Base-by-base conservation (phyloP, 2,113 vertebrate species). In the Daubentonia madagascariensis region DNA sequence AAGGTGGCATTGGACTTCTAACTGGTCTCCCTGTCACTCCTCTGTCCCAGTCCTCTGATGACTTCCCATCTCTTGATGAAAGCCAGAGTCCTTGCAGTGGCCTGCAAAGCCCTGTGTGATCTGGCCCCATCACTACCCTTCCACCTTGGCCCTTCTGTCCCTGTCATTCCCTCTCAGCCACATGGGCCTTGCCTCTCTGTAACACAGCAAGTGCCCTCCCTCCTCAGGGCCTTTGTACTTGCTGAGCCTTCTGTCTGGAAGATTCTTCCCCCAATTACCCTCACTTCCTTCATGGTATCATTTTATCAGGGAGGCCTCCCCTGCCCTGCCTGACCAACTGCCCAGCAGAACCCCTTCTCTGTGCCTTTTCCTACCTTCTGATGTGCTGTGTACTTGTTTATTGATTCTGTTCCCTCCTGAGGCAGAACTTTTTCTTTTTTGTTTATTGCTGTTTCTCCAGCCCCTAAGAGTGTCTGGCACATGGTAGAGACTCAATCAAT, bases 111-210 rank as follows among this genome's bases (percentile, higher is more conserved):
- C 48, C 59, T 30, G 0, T 48, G n/a, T 52, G 43, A 61, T 70
- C 18, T 22, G 50, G 18, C 75, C 57, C n/a, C 32, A 45, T 18
- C 1, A 1, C 20, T 25, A 22, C 79, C 43, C 5, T 22, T 20
- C 18, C 20, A 20, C 54, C 0, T 0, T 17, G 5, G 8, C 43
- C 40, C 40, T 61, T 54, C 25, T 32, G 0, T 32, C 48, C n/a
- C 54, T 52, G 10, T 35, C 30, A 12, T 12, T 32, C 35, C 52
- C 61, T 72, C 35, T 23, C 20, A 23, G 50, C 45, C 40, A 35
- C 12, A 2, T 0, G 3, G 52, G 32, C 92, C 63, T 79, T 45
- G 28, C 22, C 85, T 72, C 14, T 43, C 28, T 91, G 54, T 54
- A 61, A 6, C 37, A 4, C 14, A 2, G 18, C 57, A 84, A 11